These are phyloP conservation scores for Pogona vitticeps DNA, from an alignment of 2,113 vertebrate species.

Conservation along the genomic window DNA sequence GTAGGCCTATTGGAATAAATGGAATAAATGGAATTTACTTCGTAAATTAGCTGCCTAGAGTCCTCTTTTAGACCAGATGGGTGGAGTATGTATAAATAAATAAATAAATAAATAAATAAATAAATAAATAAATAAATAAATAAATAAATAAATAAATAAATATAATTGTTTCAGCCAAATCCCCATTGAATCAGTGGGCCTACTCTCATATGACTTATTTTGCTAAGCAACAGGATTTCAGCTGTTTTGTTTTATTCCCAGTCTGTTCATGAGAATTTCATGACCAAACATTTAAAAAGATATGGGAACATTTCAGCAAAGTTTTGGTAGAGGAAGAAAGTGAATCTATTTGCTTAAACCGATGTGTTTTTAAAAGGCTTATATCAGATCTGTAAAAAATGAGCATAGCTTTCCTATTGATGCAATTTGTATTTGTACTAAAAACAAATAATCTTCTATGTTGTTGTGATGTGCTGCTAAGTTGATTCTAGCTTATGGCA, in stretches of 20 bases:
- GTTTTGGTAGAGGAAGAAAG: constrained; percentile 44
- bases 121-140: no score
- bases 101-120: no score
- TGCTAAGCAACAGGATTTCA: no score
- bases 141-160: no score
- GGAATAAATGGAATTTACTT: no score
- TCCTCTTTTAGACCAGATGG: no score
- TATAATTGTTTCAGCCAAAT: no score
- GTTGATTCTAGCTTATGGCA: neutral
- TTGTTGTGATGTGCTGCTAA: neutral
- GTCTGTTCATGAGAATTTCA: neutral
- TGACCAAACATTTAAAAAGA: neutral
- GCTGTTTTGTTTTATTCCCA: neutral
- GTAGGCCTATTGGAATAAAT: no score
- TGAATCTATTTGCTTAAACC: constrained; percentile 28
- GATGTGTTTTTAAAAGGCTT: neutral
- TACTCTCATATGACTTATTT: neutral
- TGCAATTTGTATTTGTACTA: neutral
- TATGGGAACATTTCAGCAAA: constrained; percentile 38
- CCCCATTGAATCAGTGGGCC: neutral
- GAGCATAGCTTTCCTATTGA: neutral
- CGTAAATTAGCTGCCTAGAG: no score
- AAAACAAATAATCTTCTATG: neutral
- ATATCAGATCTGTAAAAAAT: constrained; percentile 7
- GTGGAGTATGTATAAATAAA: no score